These are phyloP conservation scores for Ptychodera flava DNA, from an alignment of 35 echinoderm and acorn worm genomes.

Conservation along the genomic window DNA sequence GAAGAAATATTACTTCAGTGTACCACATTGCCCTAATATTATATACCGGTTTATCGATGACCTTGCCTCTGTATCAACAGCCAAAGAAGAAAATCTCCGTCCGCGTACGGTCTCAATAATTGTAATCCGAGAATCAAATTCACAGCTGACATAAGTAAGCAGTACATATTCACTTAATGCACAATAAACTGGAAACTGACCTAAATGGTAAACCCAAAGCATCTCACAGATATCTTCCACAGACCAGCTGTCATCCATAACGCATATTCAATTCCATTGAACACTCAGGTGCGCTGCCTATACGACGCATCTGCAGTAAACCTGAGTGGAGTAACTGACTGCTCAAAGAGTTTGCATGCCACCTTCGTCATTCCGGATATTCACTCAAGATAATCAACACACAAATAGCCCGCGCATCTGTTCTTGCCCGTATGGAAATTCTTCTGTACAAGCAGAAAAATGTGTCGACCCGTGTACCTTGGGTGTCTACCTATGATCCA, in stretches of 20 bases:
- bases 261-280: slow-evolving; percentile 10
- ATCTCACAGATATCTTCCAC: slow-evolving; percentile 26
- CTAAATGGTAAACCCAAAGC: slow-evolving; percentile 19
- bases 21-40: neutral
- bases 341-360: no score
- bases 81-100: neutral
- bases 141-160: slow-evolving; percentile 14
- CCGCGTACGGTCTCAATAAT: slow-evolving; percentile 3
- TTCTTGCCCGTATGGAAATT: no score
- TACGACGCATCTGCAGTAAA: slow-evolving; percentile 17
- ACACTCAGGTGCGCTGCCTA: neutral
- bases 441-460: no score
- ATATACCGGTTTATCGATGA: slow-evolving; percentile 30
- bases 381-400: no score
- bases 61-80: slow-evolving; percentile 5
- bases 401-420: no score
- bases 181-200: neutral
- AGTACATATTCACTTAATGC: neutral
- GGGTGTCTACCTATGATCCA: no score
- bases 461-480: no score
- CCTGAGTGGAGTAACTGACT: no score
- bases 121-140: slow-evolving; percentile 39
- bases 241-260: slow-evolving; percentile 21
- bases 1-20: neutral
- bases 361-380: no score